These are phyloP conservation scores for Oryzias curvinotus DNA, from an alignment of 2,113 vertebrate genomes.

Conservation along the genomic window DNA sequence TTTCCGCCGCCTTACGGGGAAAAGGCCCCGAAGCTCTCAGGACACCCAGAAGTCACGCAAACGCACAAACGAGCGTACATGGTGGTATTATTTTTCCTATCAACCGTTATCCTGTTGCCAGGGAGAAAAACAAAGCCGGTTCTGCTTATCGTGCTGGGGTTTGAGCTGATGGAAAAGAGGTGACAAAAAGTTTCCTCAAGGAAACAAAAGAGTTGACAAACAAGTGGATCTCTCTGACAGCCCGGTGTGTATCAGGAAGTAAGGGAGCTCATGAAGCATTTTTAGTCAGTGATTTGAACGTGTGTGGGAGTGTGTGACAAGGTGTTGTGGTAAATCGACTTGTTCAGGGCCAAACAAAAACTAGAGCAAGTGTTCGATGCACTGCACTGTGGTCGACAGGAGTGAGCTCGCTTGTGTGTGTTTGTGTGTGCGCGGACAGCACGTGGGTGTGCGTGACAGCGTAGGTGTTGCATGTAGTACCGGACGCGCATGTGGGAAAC, in stretches of 20 bases:
- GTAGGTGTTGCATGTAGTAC: slow-evolving; percentile 57
- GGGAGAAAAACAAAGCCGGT: neutral
- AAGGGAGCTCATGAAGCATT: slow-evolving; percentile 18
- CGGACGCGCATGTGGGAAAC: slow-evolving; percentile 59
- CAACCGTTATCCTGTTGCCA: neutral
- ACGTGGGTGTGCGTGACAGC: slow-evolving; percentile 23
- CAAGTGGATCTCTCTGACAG: slow-evolving; percentile 5
- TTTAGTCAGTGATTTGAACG: slow-evolving; percentile 15
- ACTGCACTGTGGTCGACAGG: slow-evolving; percentile 33
- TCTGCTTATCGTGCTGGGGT: neutral
- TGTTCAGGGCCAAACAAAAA: slow-evolving; percentile 44
- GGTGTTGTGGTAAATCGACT: slow-evolving; percentile 46
- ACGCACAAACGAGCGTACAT: slow-evolving; percentile 2
- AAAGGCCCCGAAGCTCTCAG: slow-evolving; percentile 13
- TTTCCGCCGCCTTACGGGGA: slow-evolving; percentile 25
- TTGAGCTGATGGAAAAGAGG: neutral
- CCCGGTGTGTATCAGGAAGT: slow-evolving; percentile 34
- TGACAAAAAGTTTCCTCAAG: neutral
- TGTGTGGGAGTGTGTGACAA: slow-evolving; percentile 15
- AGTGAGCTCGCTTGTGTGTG: slow-evolving; percentile 18
- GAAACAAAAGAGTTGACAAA: neutral
- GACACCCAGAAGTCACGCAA: slow-evolving; percentile 8
- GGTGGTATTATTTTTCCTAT: slow-evolving; percentile 27
- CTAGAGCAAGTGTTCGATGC: slow-evolving; percentile 56
- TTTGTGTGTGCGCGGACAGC: slow-evolving; percentile 1